Conservation (phyloP, 2,113 vertebrate genomes). For the Amphilophus citrinellus region DNA sequence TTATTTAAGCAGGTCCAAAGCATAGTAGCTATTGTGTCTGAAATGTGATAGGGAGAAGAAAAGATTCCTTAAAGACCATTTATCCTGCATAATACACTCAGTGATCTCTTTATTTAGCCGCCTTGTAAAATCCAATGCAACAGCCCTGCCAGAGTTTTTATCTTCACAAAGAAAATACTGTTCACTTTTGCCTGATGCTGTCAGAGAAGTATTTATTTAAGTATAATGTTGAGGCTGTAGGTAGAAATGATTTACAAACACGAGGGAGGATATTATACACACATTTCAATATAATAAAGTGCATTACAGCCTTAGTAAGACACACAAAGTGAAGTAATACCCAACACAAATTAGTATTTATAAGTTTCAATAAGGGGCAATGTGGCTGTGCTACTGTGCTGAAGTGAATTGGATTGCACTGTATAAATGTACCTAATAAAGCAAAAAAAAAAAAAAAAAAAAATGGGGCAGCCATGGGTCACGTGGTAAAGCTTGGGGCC, state of each 20-base stretch:
- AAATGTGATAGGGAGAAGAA: not conserved
- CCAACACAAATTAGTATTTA: not conserved
- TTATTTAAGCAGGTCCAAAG: slow-evolving; percentile 63
- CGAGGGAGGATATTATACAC: not conserved
- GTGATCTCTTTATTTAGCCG: not conserved
- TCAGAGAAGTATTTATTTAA: not conserved
- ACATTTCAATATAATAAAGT: not conserved
- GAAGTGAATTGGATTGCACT: not conserved
- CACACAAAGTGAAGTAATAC: not conserved
- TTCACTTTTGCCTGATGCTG: not conserved
- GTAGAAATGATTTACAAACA: not conserved
- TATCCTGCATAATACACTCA: not conserved
- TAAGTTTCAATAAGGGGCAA: not conserved
- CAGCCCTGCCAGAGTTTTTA: not conserved
- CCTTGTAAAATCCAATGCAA: not conserved
- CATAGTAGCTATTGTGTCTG: not conserved
- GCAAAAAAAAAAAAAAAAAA: not conserved
- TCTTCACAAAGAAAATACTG: not conserved
- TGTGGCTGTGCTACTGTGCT: not conserved
- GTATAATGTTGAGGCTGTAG: not conserved
- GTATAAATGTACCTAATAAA: not conserved
- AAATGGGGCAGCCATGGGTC: not conserved
- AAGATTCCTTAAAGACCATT: not conserved
- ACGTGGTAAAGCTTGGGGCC: not conserved
- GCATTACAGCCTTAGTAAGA: not conserved